Conservation (phyloP, 2,888 invertebrate genomes). For the Eupeodes luniger region DNA sequence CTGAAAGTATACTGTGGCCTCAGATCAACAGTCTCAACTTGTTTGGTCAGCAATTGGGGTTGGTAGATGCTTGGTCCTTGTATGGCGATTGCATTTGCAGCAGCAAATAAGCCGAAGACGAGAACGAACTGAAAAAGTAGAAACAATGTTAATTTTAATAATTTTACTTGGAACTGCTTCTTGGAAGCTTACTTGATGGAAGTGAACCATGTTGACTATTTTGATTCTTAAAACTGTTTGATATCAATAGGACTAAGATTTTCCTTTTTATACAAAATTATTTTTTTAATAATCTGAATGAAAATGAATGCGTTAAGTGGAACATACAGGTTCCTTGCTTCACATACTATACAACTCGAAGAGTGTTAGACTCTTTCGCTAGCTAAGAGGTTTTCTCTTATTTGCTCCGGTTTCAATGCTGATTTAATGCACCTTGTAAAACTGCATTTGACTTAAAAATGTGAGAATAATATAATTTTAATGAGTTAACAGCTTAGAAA, state of each 20-base stretch:
- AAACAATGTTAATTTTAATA: too few relatives aligned
- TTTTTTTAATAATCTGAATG: background rate
- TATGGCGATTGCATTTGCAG: background rate
- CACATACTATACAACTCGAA: too few relatives aligned
- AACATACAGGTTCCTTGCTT: conserved; percentile 13
- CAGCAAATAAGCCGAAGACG: background rate
- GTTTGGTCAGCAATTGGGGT: conserved; percentile 49
- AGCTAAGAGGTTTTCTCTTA: too few relatives aligned
- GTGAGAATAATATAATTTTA: too few relatives aligned
- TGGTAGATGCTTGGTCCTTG: conserved; percentile 32
- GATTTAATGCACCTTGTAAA: too few relatives aligned
- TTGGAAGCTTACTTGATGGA: background rate
- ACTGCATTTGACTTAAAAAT: too few relatives aligned
- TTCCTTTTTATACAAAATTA: background rate
- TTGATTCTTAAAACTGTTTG: conserved; percentile 12
- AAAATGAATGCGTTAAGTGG: background rate
- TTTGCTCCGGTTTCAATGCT: too few relatives aligned
- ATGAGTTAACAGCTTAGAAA: too few relatives aligned
- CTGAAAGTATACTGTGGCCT: conserved; percentile 79
- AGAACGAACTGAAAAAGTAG: background rate
- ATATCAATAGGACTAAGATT: background rate
- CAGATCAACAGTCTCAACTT: conserved; percentile 59
- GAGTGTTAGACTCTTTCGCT: too few relatives aligned
- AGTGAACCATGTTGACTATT: conserved; percentile 14
- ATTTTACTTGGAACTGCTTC: background rate